These are phyloP conservation scores for Anagrus nilaparvatae DNA, from an alignment of 1,140 invertebrate species.

Conservation along the genomic window DNA sequence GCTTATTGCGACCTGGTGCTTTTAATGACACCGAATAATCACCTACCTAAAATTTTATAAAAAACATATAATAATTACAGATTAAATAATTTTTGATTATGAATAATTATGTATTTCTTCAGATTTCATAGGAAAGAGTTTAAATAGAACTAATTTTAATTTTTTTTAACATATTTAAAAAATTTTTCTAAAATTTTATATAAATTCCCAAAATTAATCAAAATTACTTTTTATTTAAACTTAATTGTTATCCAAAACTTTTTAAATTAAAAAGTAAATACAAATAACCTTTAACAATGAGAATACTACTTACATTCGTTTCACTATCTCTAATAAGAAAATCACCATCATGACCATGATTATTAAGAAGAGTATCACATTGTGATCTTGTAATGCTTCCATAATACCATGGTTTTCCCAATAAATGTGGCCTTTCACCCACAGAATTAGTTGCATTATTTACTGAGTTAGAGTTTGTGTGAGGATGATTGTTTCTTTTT, in stretches of 20 bases:
- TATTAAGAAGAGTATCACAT: slow-evolving; percentile 89
- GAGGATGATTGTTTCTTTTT: slow-evolving; percentile 32
- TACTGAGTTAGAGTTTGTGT: slow-evolving; percentile 6
- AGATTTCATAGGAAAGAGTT: not conserved
- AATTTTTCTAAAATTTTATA: no score
- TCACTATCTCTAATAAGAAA: slow-evolving; percentile 97
- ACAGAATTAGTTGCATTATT: slow-evolving; percentile 12
- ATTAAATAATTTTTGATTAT: slow-evolving; percentile 5
- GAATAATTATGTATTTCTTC: slow-evolving; percentile 2
- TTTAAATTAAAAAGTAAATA: slow-evolving; percentile 9
- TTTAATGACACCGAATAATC: slow-evolving; percentile 98
- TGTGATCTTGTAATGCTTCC: slow-evolving; percentile 89
- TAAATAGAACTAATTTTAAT: slow-evolving; percentile 2
- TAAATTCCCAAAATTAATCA: not conserved
- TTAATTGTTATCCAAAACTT: no score
- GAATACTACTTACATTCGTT: slow-evolving; percentile 77
- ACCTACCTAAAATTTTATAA: slow-evolving; percentile 67
- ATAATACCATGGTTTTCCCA: slow-evolving; percentile 91
- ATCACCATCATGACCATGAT: slow-evolving; percentile 92
- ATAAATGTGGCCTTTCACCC: slow-evolving; percentile 56
- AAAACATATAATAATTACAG: not conserved
- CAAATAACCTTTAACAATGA: slow-evolving; percentile 2
- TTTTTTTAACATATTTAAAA: no score
- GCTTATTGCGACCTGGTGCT: slow-evolving; percentile 94
- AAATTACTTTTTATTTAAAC: no score